Percentiles rank a stretch among this genome's conserved stretches.
Conservation (phyloP, 2,113 vertebrate genomes). For the Falcunculus frontatus region DNA sequence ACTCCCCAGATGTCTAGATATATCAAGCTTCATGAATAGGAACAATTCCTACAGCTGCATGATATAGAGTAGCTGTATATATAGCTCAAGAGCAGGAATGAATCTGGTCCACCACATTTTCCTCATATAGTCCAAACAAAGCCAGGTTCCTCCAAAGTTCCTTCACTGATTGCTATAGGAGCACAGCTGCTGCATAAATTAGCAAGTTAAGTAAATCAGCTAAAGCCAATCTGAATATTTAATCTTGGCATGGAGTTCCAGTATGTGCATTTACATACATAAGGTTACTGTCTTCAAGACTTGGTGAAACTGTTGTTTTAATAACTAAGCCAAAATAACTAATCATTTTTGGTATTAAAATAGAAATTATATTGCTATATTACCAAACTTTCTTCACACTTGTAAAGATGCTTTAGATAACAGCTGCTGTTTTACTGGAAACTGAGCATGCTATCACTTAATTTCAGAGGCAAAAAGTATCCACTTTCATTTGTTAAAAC, state of each 20-base stretch:
- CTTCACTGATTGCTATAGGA: not conserved
- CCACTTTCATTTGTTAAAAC: not conserved
- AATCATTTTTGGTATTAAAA: not conserved
- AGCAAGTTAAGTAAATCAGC: not conserved
- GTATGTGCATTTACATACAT: not conserved
- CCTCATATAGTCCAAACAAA: not conserved
- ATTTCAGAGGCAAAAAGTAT: not conserved
- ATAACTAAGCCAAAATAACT: not conserved
- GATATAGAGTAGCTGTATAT: not conserved
- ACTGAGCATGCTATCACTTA: not conserved
- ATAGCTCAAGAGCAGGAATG: not conserved
- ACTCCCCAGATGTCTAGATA: not conserved
- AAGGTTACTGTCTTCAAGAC: not conserved
- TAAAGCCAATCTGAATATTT: not conserved
- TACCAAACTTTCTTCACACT: not conserved
- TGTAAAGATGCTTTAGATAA: not conserved
- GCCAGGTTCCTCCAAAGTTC: not conserved
- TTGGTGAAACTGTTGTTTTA: not conserved
- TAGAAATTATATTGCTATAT: not conserved
- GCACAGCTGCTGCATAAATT: not conserved
- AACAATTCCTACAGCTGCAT: not conserved
- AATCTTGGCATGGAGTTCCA: not conserved
- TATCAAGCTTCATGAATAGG: not conserved
- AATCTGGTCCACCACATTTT: not conserved
- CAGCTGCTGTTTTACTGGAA: not conserved